A percentile compares a stretch with the other conserved stretches of the same genome.
These are phyloP conservation scores for Siniperca knerii DNA, from an alignment of 2,113 vertebrate genomes.

Conservation along the genomic window DNA sequence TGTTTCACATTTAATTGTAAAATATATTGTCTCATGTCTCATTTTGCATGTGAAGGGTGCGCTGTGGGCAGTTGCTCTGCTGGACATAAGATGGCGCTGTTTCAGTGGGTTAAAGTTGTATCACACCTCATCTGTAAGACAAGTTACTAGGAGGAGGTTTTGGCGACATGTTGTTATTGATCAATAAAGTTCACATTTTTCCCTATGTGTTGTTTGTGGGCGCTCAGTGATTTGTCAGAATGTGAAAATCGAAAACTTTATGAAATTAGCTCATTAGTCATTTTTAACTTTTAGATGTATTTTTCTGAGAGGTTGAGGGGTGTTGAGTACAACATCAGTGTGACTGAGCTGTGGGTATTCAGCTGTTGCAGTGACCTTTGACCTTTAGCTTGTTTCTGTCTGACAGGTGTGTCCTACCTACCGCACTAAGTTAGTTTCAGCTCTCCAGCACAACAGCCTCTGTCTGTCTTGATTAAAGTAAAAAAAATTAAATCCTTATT, in stretches of 20 bases:
- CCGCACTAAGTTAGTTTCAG: constrained; percentile 17
- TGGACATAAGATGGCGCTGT: constrained; percentile 66
- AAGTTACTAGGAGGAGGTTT: neutral
- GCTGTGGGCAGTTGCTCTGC: constrained; percentile 17
- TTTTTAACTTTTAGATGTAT: neutral
- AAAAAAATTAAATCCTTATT: neutral
- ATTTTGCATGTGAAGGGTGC: neutral
- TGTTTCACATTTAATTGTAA: neutral
- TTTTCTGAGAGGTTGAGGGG: neutral
- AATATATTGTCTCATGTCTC: neutral
- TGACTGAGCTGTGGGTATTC: constrained; percentile 49
- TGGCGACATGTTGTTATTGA: neutral
- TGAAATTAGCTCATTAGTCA: neutral
- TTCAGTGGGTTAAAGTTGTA: constrained; percentile 35
- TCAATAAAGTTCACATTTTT: constrained; percentile 33
- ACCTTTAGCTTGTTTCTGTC: constrained; percentile 38
- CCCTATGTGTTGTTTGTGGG: neutral
- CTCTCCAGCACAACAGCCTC: neutral
- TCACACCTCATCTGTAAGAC: neutral
- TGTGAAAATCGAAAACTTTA: neutral
- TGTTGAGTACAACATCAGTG: neutral
- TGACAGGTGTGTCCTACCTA: constrained; percentile 30
- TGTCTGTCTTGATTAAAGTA: neutral
- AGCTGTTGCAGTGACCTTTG: constrained; percentile 64
- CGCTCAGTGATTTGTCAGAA: neutral